Evolutionary conservation across 2,888 invertebrate species (phyloP).

Genomic region (Drosophila anceps): DNA sequence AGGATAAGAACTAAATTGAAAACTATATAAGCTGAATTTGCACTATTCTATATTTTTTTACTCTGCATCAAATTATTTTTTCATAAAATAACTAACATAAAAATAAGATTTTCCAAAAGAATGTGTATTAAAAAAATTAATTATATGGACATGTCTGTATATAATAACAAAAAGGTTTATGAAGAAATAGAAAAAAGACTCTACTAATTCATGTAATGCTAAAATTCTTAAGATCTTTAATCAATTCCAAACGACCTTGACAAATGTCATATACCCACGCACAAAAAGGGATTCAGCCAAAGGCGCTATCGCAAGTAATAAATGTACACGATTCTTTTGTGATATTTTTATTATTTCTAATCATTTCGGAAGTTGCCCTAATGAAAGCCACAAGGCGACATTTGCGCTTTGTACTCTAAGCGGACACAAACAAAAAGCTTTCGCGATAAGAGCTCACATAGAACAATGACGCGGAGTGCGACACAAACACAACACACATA

Average conservation of each 20-base stretch:
- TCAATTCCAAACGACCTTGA: neutral
- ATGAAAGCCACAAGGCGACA: slow-evolving; percentile 51
- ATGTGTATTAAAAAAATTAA: too few relatives aligned
- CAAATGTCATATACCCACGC: neutral
- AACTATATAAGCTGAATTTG: too few relatives aligned
- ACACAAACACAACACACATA: neutral
- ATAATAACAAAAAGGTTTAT: neutral
- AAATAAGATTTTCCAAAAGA: too few relatives aligned
- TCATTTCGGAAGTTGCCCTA: slow-evolving; percentile 64
- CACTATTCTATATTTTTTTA: too few relatives aligned
- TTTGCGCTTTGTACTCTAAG: slow-evolving; percentile 28
- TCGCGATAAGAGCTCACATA: slow-evolving; percentile 53
- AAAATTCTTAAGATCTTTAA: neutral
- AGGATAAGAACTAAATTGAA: too few relatives aligned
- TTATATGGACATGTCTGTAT: too few relatives aligned
- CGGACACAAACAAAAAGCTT: slow-evolving; percentile 43
- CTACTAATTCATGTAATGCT: neutral
- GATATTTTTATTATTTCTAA: slow-evolving; percentile 36
- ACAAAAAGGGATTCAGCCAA: neutral
- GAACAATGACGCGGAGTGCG: slow-evolving; percentile 48
- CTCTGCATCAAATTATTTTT: too few relatives aligned
- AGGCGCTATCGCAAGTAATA: slow-evolving; percentile 31
- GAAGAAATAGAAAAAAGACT: neutral
- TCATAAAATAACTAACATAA: too few relatives aligned
- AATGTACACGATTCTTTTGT: slow-evolving; percentile 35